Base-by-base conservation (phyloP, 2,113 vertebrate species). In the Chlamydotis undulata region DNA sequence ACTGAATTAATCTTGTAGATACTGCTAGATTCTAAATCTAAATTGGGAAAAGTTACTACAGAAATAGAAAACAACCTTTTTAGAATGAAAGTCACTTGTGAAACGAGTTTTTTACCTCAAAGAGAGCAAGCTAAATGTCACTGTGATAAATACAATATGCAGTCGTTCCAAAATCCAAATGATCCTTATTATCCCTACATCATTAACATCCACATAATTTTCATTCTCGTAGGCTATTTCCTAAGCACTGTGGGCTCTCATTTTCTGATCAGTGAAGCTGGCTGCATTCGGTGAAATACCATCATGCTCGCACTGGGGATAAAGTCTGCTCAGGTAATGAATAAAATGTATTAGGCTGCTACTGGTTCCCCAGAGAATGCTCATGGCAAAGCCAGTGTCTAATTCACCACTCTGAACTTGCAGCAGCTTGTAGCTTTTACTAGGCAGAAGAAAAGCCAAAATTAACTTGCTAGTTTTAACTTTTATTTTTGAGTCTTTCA, bases 321-420 rank as follows among this genome's bases (percentile, higher is more conserved):
- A 81, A 91, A 68, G 68, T 94, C 86, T 94, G 56, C 64, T 69
- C 89, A 89, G 65, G 49, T 84, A 79, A 95, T 60, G 37, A 92
- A 92, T 65, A 61, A 87, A 94, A 81, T 69, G 4, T 71, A 69
- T 78, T 78, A 33, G 69, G 39, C 45, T 91, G 33, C 35, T 87
- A 57, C 15, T 61, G 12, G 23, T 71, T 87, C 56, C 50, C 73
- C 19, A 71, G 57, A 76, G 41, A 87, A 73, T 1, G 2, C 6
- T 82, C 49, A 41, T 35, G 56, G 53, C 49, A 89, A 93, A 96
- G n/a, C 33, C 73, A 63, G n/a, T 12, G 45, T 61, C 23, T 75
- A 60, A 79, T 75, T 87, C 60, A 57, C n/a, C 22, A 28, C 29
- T 85, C 15, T 49, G 12, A 90, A 60, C 28, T 68, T 33, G 24